Percentiles rank a stretch among this genome's conserved stretches.
Conservation (phyloP, 1,140 invertebrate genomes). For the Agrilus planipennis region DNA sequence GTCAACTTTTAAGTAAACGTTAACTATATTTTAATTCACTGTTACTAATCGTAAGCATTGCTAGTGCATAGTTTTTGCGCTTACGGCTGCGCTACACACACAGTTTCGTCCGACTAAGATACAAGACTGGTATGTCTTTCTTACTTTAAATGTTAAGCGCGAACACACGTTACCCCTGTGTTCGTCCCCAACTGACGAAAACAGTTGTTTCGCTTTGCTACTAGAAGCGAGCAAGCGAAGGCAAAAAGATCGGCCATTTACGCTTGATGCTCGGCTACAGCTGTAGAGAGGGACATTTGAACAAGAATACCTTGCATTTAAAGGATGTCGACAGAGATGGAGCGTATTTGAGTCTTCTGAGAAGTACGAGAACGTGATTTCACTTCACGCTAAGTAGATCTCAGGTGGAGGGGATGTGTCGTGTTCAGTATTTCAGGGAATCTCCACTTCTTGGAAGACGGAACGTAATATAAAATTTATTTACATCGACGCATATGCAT, state of each 20-base stretch:
- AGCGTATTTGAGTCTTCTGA: constrained; percentile 6
- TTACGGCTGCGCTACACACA: too few relatives aligned
- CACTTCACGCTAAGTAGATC: constrained; percentile 15
- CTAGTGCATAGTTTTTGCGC: too few relatives aligned
- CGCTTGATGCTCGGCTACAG: constrained; percentile 3
- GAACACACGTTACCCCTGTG: not conserved
- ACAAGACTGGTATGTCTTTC: too few relatives aligned
- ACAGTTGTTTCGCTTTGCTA: not conserved
- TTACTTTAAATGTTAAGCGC: too few relatives aligned
- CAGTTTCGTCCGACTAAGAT: too few relatives aligned
- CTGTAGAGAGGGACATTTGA: not conserved
- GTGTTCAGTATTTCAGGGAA: constrained; percentile 14
- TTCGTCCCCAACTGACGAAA: not conserved
- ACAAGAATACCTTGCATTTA: not conserved
- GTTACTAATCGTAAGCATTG: too few relatives aligned
- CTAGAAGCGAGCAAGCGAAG: not conserved
- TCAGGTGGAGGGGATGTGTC: constrained; percentile 9
- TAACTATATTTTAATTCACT: too few relatives aligned
- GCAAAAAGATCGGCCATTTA: constrained; percentile 3
- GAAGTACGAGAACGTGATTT: constrained; percentile 18
- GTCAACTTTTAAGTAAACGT: too few relatives aligned
- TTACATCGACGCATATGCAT: too few relatives aligned
- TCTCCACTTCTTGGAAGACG: constrained; percentile 11
- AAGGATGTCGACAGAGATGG: constrained; percentile 3
- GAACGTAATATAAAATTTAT: too few relatives aligned